Conservation (phyloP, 2,797 vertebrate species). For the Sebastes minor region DNA sequence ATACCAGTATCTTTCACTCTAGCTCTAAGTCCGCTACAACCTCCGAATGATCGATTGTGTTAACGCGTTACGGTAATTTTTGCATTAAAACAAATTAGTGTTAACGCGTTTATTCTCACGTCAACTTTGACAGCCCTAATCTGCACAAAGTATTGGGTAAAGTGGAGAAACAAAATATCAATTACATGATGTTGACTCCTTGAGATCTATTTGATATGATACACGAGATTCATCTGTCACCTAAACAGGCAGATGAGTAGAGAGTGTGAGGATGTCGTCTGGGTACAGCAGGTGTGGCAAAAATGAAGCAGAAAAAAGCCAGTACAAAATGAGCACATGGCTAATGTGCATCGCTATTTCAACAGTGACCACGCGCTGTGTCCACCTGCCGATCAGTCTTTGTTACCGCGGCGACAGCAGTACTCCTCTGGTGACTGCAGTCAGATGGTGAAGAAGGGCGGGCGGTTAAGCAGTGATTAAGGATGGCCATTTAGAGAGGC, state of each 20-base stretch:
- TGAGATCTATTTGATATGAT: not conserved
- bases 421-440: slow-evolving; percentile 57
- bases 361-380: slow-evolving; percentile 55
- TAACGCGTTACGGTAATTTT: no score
- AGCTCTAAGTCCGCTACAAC: no score
- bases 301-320: not conserved
- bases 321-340: slow-evolving; percentile 22
- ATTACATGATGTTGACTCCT: not conserved
- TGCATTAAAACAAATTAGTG: no score
- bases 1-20: no score
- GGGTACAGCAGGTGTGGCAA: not conserved
- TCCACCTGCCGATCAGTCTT: slow-evolving; percentile 71
- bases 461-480: slow-evolving; percentile 83
- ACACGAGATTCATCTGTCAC: not conserved
- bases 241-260: not conserved
- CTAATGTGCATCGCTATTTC: slow-evolving; percentile 44
- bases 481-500: slow-evolving; percentile 71
- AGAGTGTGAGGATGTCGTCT: not conserved
- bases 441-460: slow-evolving; percentile 56
- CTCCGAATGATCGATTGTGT: no score
- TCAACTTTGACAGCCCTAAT: not conserved
- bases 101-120: no score
- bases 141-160: not conserved
- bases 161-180: not conserved
- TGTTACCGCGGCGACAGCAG: slow-evolving; percentile 66